Evolutionary conservation across 2,888 invertebrate species (phyloP).

Genomic region (Dryobotodes eremita): DNA sequence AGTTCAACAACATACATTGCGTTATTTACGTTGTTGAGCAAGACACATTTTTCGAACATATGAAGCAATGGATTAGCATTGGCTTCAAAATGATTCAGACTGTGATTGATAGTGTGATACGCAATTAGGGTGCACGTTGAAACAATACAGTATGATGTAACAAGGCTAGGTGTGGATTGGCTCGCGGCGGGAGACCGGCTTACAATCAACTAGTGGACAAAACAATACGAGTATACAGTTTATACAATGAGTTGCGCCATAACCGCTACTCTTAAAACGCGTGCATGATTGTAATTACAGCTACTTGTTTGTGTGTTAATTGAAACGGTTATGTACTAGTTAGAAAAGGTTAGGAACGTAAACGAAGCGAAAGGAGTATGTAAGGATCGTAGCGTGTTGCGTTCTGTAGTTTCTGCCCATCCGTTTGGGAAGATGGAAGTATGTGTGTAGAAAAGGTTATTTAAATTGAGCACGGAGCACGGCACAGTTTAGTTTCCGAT

Average conservation of each 20-base stretch:
- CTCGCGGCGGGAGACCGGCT: not conserved
- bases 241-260: slow-evolving; percentile 56
- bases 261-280: slow-evolving; percentile 40
- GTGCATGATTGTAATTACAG: slow-evolving; percentile 48
- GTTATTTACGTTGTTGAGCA: too few relatives aligned
- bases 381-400: not conserved
- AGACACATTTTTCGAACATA: too few relatives aligned
- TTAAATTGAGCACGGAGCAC: not conserved
- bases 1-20: too few relatives aligned
- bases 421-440: not conserved
- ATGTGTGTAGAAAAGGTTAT: not conserved
- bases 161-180: not conserved
- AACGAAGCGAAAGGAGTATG: not conserved
- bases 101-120: too few relatives aligned
- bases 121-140: not conserved
- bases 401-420: not conserved
- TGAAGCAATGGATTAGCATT: too few relatives aligned
- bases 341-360: not conserved
- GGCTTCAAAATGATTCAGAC: too few relatives aligned
- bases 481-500: not conserved
- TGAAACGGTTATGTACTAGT: slow-evolving; percentile 4
- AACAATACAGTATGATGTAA: slow-evolving; percentile 62
- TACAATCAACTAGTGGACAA: slow-evolving; percentile 55
- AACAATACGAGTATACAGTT: slow-evolving; percentile 52
- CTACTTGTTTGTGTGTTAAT: slow-evolving; percentile 28